phyloP scores from a whole-genome alignment of 2,888 invertebrate genomes.

The Mystacides longicornis region DNA sequence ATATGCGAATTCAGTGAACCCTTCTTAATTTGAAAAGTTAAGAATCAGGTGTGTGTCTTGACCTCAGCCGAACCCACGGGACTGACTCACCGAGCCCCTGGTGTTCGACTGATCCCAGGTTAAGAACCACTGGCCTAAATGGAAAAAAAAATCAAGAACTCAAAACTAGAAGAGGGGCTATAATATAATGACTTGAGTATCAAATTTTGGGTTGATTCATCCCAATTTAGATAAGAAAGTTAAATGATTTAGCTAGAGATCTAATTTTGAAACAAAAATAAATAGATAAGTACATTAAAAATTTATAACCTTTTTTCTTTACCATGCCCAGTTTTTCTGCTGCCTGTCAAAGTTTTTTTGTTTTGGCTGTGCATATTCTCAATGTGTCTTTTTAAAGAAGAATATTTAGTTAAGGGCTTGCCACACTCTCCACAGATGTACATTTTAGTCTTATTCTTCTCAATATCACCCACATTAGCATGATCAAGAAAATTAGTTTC shows the following conservation, averaged over 20 bases:
- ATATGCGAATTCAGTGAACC: too few relatives aligned
- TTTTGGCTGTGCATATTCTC: background rate
- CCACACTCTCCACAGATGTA: background rate
- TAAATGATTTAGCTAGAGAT: too few relatives aligned
- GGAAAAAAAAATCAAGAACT: background rate
- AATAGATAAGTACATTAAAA: too few relatives aligned
- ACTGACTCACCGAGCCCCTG: too few relatives aligned
- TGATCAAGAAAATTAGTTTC: background rate
- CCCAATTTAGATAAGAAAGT: too few relatives aligned
- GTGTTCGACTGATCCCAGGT: too few relatives aligned
- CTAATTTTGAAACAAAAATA: too few relatives aligned
- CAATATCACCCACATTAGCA: slow-evolving; percentile 14
- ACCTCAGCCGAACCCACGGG: too few relatives aligned
- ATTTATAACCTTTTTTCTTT: slow-evolving; percentile 1
- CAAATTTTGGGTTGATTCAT: too few relatives aligned
- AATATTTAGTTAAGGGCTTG: background rate
- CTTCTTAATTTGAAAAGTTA: too few relatives aligned
- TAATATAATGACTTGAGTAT: too few relatives aligned
- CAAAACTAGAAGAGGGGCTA: background rate
- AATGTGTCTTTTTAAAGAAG: background rate
- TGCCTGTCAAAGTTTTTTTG: background rate
- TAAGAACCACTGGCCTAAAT: background rate
- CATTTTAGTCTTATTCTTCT: background rate
- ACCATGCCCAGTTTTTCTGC: background rate
- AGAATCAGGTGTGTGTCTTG: too few relatives aligned